Base-by-base conservation (phyloP, 37 sponge, comb jelly and placozoan genomes). In the Trichoplax adhaerens region DNA sequence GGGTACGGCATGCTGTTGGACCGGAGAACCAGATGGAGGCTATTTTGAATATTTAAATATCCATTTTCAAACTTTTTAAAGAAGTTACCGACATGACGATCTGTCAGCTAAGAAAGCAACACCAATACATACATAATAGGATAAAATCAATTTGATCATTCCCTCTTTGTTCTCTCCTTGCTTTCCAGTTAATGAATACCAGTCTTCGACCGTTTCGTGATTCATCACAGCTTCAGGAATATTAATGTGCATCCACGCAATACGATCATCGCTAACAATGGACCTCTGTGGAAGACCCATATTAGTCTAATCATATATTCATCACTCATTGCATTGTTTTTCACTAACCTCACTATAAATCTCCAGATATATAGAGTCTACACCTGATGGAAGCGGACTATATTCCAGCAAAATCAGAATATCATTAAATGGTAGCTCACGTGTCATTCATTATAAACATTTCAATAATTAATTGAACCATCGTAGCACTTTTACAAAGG, bases 141-240 rank as follows among this genome's bases (percentile, higher is more conserved):
- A 67, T 7, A 82, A 58, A n/a, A 79, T 79, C 3, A 82, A 68
- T 52, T 79, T 70, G 12, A 82, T 73, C 10, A 74, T 81, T 5
- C 99, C 99, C 58, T 98, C 99, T 75, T 86, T 81, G 70, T 79
- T 94, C 12, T 92, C 86, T 4, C 99, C 99, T 54, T 82, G 94
- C 53, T 77, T 82, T 6, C 99, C 99, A 72, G 69, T 86, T 64
- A 98, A 82, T 2, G 90, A 75, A 5, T 85, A 66, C 99, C 99
- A 98, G 78, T 98, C 99, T 56, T 98, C 99, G 46, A 92, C 79
- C 1, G 82, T 77, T 67, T 98, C 83, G 0, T 88, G 91, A 64
- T 84, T 80, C 53, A 90, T 68, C 53, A 98, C 55, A 3, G 84
- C 87, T 58, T 78, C 77, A 49, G 86, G 69, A 10, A 95, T 75